Conservation (phyloP, 2,888 invertebrate species). For the Sturmia bella region DNA sequence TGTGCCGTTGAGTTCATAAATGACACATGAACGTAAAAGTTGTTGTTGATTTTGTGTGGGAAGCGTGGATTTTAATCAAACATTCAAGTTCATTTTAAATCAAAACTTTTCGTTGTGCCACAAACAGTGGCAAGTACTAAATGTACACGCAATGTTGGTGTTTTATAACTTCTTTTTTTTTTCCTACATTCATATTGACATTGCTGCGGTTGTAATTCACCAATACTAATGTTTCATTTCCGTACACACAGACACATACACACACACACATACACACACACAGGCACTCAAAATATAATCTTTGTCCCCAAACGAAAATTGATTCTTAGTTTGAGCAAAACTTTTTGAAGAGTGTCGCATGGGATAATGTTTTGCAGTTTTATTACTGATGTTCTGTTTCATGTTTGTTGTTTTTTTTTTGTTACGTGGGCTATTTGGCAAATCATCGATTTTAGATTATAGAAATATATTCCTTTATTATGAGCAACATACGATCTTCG, state of each 20-base stretch:
- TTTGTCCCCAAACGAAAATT: conserved; percentile 62
- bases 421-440: not conserved
- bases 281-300: conserved; percentile 2
- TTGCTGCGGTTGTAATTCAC: conserved; percentile 42
- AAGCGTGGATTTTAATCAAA: conserved; percentile 38
- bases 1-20: conserved; percentile 37
- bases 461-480: too few species aligned
- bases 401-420: not conserved
- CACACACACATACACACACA: not conserved
- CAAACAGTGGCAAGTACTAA: conserved; percentile 41
- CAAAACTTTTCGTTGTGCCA: conserved; percentile 50
- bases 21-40: conserved; percentile 42
- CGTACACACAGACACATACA: conserved; percentile 1
- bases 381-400: conserved; percentile 21
- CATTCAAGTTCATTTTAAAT: conserved; percentile 52
- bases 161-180: not conserved
- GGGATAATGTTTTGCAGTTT: conserved; percentile 54
- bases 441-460: not conserved
- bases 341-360: conserved; percentile 60
- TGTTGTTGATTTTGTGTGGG: conserved; percentile 2
- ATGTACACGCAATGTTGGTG: conserved; percentile 49
- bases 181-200: conserved; percentile 45
- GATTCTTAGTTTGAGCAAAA: conserved; percentile 64
- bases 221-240: conserved; percentile 11
- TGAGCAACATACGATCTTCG: too few species aligned